A percentile compares a stretch with the other conserved stretches of the same genome.
These are phyloP conservation scores for Cheirogaleus medius DNA, from an alignment of 2,113 vertebrate genomes.

Conservation along the genomic window DNA sequence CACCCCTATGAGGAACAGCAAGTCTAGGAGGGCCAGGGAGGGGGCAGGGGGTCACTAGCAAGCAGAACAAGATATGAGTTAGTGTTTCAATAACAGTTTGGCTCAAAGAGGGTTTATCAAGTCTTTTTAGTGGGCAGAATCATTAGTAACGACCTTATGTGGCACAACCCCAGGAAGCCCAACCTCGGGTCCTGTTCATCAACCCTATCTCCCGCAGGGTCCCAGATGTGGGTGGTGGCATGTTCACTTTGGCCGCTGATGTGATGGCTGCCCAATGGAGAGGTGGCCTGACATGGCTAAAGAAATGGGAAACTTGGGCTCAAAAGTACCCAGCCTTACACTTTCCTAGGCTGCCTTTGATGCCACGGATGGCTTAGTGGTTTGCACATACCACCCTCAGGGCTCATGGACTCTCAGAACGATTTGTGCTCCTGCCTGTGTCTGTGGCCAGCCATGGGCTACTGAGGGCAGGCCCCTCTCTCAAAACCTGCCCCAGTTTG, in stretches of 20 bases:
- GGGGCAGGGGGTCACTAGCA: background rate
- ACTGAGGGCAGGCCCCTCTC: background rate
- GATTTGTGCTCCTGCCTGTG: background rate
- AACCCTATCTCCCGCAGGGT: background rate
- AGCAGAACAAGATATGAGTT: background rate
- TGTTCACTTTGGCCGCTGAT: background rate
- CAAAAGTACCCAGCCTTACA: background rate
- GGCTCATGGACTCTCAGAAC: background rate
- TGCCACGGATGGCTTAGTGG: too few relatives aligned
- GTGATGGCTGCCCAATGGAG: background rate
- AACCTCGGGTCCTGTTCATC: background rate
- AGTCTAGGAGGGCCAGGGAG: background rate
- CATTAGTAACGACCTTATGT: background rate
- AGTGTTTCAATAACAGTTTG: background rate
- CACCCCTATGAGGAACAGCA: background rate
- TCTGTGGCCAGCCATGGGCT: background rate
- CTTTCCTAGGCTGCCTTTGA: background rate
- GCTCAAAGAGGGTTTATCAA: background rate
- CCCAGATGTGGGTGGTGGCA: background rate
- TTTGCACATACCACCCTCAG: too few relatives aligned
- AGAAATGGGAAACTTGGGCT: background rate
- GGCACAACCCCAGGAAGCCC: background rate
- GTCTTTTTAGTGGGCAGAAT: background rate
- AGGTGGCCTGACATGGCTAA: background rate
- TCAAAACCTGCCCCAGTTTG: background rate